Conservation (phyloP, 2,113 vertebrate genomes). For the Tamias sibiricus region DNA sequence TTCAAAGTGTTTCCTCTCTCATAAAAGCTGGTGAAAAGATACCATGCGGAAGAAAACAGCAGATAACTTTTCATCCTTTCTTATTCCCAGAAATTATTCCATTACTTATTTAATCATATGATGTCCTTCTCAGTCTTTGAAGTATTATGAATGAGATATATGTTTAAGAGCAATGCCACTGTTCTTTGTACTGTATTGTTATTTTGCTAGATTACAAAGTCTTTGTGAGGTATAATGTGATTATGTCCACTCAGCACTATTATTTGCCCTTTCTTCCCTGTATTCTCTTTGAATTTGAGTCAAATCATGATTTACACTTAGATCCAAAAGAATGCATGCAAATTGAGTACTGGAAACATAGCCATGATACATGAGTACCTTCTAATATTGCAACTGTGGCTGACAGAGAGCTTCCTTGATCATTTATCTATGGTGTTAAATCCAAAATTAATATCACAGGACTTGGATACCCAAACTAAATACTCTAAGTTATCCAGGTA, state of each 20-base stretch:
- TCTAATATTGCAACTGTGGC: background rate
- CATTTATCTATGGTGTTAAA: background rate
- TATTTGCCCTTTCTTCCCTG: background rate
- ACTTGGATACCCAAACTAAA: background rate
- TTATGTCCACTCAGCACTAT: background rate
- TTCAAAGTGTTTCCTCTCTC: background rate
- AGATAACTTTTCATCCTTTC: background rate
- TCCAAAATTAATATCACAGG: background rate
- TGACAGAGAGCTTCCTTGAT: background rate
- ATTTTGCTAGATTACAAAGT: background rate
- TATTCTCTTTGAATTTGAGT: background rate
- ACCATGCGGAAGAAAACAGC: background rate
- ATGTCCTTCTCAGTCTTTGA: background rate
- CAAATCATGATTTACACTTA: background rate
- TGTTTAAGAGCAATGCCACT: background rate
- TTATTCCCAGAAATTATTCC: background rate
- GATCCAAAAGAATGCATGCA: background rate
- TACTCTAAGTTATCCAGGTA: background rate
- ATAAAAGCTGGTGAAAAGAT: slow-evolving; percentile 32
- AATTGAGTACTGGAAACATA: slow-evolving; percentile 18
- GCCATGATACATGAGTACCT: background rate
- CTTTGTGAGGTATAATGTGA: background rate
- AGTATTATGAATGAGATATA: background rate
- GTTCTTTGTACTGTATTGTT: background rate
- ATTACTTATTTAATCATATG: slow-evolving; percentile 32